A percentile compares a stretch with the other conserved stretches of the same genome.
phyloP scores from a whole-genome alignment of 2,113 vertebrate species.

The Oostethus manadensis region DNA sequence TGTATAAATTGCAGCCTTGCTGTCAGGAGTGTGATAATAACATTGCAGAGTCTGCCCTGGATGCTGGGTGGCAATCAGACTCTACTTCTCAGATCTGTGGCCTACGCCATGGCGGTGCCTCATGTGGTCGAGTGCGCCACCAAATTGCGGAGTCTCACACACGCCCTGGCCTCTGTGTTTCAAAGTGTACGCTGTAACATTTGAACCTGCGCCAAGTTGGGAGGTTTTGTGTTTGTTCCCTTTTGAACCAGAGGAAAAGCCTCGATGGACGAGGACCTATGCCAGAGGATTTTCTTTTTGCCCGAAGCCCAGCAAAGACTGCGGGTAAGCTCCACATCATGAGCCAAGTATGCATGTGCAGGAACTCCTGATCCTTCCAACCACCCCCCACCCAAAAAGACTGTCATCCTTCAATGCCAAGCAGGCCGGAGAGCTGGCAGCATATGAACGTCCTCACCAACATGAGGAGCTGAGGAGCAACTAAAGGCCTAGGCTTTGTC shows the following conservation, averaged over 20 bases:
- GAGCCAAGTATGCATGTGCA: conserved; percentile 62
- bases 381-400: conserved; percentile 34
- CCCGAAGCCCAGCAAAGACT: conserved; percentile 55
- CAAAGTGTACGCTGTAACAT: conserved; percentile 42
- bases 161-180: conserved; percentile 43
- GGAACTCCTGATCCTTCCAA: conserved; percentile 47
- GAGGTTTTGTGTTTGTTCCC: conserved; percentile 58
- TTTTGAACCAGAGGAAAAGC: conserved; percentile 53
- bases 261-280: conserved; percentile 46
- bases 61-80: conserved; percentile 32
- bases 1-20: conserved; percentile 32
- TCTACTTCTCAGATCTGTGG: conserved; percentile 33
- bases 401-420: conserved; percentile 45
- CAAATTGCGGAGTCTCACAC: conserved; percentile 30
- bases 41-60: conserved; percentile 30
- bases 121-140: conserved; percentile 38
- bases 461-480: conserved; percentile 46
- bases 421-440: conserved; percentile 59
- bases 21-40: conserved; percentile 48
- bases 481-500: conserved; percentile 20
- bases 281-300: conserved; percentile 63
- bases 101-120: conserved; percentile 25
- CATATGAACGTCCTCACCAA: conserved; percentile 53
- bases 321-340: conserved; percentile 52
- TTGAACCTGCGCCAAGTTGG: conserved; percentile 52